Conservation (phyloP, 2,113 vertebrate genomes). For the Epinephelus fuscoguttatus region DNA sequence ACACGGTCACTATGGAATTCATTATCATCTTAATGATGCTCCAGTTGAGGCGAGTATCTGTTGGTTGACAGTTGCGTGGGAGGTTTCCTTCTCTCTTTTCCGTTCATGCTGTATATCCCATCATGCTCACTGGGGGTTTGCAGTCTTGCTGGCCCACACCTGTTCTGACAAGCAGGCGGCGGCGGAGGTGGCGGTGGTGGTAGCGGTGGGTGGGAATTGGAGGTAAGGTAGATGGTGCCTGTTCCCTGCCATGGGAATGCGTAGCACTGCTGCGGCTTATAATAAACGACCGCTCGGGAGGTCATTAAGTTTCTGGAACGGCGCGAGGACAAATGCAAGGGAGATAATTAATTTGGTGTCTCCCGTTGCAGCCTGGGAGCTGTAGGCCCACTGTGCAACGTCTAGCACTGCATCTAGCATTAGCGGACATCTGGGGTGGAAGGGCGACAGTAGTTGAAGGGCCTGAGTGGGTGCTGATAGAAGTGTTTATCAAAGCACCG, state of each 20-base stretch:
- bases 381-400: slow-evolving; percentile 64
- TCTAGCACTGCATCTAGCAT: slow-evolving; percentile 70
- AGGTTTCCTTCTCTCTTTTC: slow-evolving; percentile 66
- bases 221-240: slow-evolving; percentile 52
- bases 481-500: slow-evolving; percentile 61
- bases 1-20: slow-evolving; percentile 80
- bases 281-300: slow-evolving; percentile 84
- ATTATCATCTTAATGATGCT: slow-evolving; percentile 83
- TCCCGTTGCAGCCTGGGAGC: slow-evolving; percentile 67
- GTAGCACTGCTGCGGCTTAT: slow-evolving; percentile 68
- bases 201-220: slow-evolving; percentile 60
- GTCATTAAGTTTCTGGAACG: slow-evolving; percentile 83
- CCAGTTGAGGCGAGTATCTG: slow-evolving; percentile 73
- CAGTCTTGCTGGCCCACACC: slow-evolving; percentile 74
- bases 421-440: slow-evolving; percentile 53
- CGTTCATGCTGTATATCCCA: slow-evolving; percentile 60
- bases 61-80: slow-evolving; percentile 78
- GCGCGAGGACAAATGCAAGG: slow-evolving; percentile 72
- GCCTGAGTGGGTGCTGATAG: slow-evolving; percentile 62
- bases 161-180: slow-evolving; percentile 77
- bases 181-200: slow-evolving; percentile 14
- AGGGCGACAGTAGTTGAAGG: slow-evolving; percentile 50
- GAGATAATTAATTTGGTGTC: slow-evolving; percentile 83
- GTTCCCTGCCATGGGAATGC: slow-evolving; percentile 57
- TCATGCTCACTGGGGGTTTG: slow-evolving; percentile 66